These are phyloP conservation scores for Slavum lentiscoides DNA, from an alignment of 2,888 invertebrate genomes.

Conservation along the genomic window DNA sequence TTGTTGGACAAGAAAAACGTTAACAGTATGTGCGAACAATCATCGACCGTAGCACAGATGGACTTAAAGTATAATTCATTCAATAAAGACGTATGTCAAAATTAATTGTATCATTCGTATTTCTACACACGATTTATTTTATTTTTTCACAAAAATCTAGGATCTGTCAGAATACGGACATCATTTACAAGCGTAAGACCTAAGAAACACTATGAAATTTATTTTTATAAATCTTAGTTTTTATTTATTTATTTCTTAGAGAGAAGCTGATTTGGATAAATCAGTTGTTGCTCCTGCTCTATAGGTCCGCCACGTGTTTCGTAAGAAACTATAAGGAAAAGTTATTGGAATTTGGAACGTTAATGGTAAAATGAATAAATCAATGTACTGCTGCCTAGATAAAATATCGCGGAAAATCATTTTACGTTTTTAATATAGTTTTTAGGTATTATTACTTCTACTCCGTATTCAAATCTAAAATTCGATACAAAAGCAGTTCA, in stretches of 20 bases:
- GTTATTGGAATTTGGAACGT: slow-evolving; percentile 33
- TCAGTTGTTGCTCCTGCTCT: slow-evolving; percentile 18
- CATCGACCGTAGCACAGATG: slow-evolving; percentile 29
- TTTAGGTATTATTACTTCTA: slow-evolving; percentile 30
- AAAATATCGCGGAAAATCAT: neutral
- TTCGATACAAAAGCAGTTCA: slow-evolving; percentile 46
- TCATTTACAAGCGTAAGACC: slow-evolving; percentile 44
- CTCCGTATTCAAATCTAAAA: slow-evolving; percentile 33
- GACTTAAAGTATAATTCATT: slow-evolving; percentile 36
- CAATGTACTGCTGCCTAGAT: neutral
- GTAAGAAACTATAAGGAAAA: slow-evolving; percentile 43
- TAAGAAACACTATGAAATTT: neutral
- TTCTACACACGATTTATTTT: neutral
- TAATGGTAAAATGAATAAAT: slow-evolving; percentile 24
- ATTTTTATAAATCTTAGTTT: neutral
- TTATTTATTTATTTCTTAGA: slow-evolving; percentile 9
- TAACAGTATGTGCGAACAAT: slow-evolving; percentile 30
- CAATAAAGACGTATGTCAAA: slow-evolving; percentile 27
- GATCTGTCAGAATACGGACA: slow-evolving; percentile 37
- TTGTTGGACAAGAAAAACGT: slow-evolving; percentile 21
- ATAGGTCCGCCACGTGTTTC: slow-evolving; percentile 21
- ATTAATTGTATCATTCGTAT: neutral
- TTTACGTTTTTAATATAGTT: slow-evolving; percentile 7
- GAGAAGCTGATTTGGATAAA: slow-evolving; percentile 19
- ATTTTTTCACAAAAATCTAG: slow-evolving; percentile 1